A percentile compares a stretch with the other conserved stretches of the same genome.
Conservation (phyloP, 2,113 vertebrate genomes). For the Callaeas wilsoni region DNA sequence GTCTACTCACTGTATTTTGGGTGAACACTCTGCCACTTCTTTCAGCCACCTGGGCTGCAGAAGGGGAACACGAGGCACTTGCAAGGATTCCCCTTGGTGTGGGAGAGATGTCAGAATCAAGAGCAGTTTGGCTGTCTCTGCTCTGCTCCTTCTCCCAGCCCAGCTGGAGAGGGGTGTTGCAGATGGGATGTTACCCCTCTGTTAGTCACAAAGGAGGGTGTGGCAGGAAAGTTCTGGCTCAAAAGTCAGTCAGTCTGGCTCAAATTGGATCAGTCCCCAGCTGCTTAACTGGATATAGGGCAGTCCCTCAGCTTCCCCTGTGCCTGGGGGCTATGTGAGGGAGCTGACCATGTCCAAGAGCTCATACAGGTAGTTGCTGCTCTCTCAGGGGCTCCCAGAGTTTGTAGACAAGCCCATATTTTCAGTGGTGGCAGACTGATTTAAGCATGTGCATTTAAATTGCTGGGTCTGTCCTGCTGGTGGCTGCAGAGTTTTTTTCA, state of each 20-base stretch:
- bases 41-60: not conserved
- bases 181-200: not conserved
- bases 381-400: not conserved
- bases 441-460: not conserved
- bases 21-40: not conserved
- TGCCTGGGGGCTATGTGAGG: rapidly evolving
- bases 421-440: not conserved
- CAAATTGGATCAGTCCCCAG: not conserved
- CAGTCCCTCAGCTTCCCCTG: not conserved
- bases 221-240: not conserved
- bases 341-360: not conserved
- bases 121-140: not conserved
- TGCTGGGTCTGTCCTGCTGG: not conserved
- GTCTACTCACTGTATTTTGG: not conserved
- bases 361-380: not conserved
- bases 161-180: not conserved
- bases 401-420: not conserved
- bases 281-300: not conserved
- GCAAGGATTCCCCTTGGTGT: not conserved
- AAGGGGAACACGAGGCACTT: not conserved
- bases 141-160: not conserved
- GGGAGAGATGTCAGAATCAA: not conserved
- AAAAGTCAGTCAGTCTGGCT: not conserved
- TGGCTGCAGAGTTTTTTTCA: not conserved
- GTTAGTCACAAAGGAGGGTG: not conserved